These are phyloP conservation scores for Schizotus pectinicornis DNA, from an alignment of 2,888 invertebrate species.

Conservation along the genomic window DNA sequence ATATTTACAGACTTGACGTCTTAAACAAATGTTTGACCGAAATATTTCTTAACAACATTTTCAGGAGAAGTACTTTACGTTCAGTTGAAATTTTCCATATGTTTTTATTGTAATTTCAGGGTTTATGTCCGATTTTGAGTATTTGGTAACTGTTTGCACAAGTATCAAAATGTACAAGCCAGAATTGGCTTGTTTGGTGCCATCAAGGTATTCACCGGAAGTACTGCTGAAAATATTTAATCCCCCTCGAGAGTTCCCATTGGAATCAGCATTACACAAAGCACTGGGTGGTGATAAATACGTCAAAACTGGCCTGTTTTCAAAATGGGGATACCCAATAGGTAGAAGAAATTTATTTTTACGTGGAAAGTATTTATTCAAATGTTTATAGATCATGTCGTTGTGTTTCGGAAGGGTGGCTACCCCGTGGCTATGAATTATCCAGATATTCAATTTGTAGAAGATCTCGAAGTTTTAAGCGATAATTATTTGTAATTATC, in stretches of 20 bases:
- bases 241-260: constrained; percentile 52
- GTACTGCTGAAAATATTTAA: constrained; percentile 57
- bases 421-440: constrained; percentile 58
- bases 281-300: constrained; percentile 66
- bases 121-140: constrained; percentile 37
- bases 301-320: constrained; percentile 61
- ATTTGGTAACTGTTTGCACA: constrained; percentile 60
- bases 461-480: constrained; percentile 56
- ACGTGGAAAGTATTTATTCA: constrained; percentile 6
- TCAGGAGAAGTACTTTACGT: constrained; percentile 52
- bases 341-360: constrained; percentile 35
- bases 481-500: constrained; percentile 60
- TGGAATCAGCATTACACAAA: constrained; percentile 60
- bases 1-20: constrained; percentile 64
- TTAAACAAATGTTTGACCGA: constrained; percentile 62
- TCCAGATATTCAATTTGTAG: constrained; percentile 54
- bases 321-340: constrained; percentile 55
- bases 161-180: constrained; percentile 52
- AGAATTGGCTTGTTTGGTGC: constrained; percentile 51
- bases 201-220: constrained; percentile 49
- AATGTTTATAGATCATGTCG: constrained; percentile 60
- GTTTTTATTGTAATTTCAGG: constrained; percentile 16
- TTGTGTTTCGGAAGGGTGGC: constrained; percentile 63
- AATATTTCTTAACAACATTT: constrained; percentile 56
- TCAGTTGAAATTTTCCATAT: constrained; percentile 6